Evolutionary conservation across 2,113 vertebrate genomes (phyloP).

Genomic region (Sphyrna mokarran): DNA sequence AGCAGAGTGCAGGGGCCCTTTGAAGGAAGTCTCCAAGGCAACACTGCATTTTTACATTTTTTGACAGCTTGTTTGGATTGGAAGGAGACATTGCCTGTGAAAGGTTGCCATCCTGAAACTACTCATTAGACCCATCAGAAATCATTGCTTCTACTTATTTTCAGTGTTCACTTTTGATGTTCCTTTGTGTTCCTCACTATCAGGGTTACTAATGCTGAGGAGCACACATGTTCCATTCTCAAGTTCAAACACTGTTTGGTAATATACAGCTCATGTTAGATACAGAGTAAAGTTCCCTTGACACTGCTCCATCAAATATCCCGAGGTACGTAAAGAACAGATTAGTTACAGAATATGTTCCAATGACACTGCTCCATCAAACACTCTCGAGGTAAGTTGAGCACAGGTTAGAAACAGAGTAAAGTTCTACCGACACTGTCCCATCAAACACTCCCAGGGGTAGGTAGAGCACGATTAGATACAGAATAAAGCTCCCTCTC

Average conservation of each 20-base stretch:
- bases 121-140: background rate
- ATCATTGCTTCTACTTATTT: background rate
- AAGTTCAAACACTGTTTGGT: background rate
- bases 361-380: background rate
- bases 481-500: no score
- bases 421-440: background rate
- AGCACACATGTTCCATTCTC: background rate
- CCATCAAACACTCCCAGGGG: background rate
- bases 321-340: background rate
- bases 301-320: background rate
- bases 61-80: background rate
- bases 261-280: background rate
- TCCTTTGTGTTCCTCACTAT: background rate
- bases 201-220: background rate
- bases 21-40: conserved; percentile 14
- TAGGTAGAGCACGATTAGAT: background rate
- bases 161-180: background rate
- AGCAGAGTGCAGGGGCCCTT: background rate
- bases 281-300: background rate
- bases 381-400: no score
- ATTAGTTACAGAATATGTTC: background rate
- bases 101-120: background rate
- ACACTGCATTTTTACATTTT: conserved; percentile 11
- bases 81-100: background rate
- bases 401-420: no score